A percentile compares a stretch with the other conserved stretches of the same genome.
Evolutionary conservation across 2,797 vertebrate genomes (phyloP).

Genomic region (Philypnodon macrostomus): DNA sequence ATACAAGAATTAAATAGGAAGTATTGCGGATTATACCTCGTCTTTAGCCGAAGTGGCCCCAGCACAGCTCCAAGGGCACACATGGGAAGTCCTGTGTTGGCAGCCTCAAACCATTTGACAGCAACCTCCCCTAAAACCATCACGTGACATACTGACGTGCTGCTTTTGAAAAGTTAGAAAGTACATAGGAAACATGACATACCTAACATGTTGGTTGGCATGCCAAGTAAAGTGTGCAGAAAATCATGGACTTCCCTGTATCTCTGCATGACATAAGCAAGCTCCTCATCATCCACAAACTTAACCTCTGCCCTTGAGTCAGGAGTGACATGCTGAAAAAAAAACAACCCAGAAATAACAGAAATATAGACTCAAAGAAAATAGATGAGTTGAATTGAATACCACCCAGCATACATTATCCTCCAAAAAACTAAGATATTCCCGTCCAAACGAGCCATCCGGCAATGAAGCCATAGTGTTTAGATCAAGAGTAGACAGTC

Average conservation of each 20-base stretch:
- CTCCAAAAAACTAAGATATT: conserved; percentile 88
- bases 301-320: conserved; percentile 88
- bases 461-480: conserved; percentile 78
- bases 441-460: conserved; percentile 83
- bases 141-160: too few species aligned
- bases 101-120: conserved; percentile 95
- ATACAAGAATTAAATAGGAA: not conserved
- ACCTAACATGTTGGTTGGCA: conserved; percentile 98
- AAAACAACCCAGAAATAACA: conserved; percentile 2
- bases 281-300: conserved; percentile 91
- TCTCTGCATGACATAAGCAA: conserved; percentile 92
- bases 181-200: conserved; percentile 56
- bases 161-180: too few species aligned
- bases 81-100: conserved; percentile 94
- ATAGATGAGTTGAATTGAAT: not conserved
- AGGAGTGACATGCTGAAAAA: conserved; percentile 86
- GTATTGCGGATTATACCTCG: conserved; percentile 68
- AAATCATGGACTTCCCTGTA: conserved; percentile 95
- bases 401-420: conserved; percentile 80
- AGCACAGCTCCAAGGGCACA: conserved; percentile 88
- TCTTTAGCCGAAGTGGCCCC: conserved; percentile 83
- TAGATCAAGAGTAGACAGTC: conserved; percentile 84
- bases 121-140: conserved; percentile 85
- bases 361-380: not conserved
- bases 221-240: conserved; percentile 90